Base-by-base conservation (phyloP, 2,113 vertebrate species). In the Gadus chalcogrammus region DNA sequence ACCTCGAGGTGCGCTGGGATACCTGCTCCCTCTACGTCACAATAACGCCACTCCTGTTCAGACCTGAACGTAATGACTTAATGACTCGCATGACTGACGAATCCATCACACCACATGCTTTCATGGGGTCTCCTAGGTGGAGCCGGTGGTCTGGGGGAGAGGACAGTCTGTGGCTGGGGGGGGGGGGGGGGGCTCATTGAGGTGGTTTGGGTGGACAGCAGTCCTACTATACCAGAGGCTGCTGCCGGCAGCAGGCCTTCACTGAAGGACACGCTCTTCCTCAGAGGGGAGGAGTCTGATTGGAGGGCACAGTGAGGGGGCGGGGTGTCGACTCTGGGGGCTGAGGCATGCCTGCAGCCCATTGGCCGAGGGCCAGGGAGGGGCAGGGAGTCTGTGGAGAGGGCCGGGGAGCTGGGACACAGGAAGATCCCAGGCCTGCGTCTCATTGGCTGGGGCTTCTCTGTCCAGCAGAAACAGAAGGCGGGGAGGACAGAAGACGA, bases 181-280 rank as follows among this genome's bases (percentile, higher is more conserved):
- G 15, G 15, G 3, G 15, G 15, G 55, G 55, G 6, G 55, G 15
- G 55, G 17, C 13, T 58, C 15, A 2, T 17, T 58, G 55, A 58
- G 55, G 15, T n/a, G 55, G 42, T 48, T 48, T 58, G 17, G 55
- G 8, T 16, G 18, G 83, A 85, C 70, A 78, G 87, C 85, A 91
- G 85, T 95, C 96, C 95, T 97, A 98, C 87, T 87, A 80, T 90
- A 90, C 97, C 97, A 81, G 95, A 95, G 92, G 92, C 92, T 91
- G 92, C 92, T 91, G 93, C 94, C 93, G 94, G 94, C 91, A 98
- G 93, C 91, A 98, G 92, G 92, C 98, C 94, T 93, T 96, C 96
- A 86, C 92, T 96, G 95, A 98, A 98, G 91, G 96, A 98, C 91
- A 98, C 94, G 80, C 94, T 95, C 93, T 97, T 97, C 95, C 96